Evolutionary conservation across 2,888 invertebrate species (phyloP), one percentile per base, ranked within the genome.

Genomic region (Rhagonycha fulva): DNA sequence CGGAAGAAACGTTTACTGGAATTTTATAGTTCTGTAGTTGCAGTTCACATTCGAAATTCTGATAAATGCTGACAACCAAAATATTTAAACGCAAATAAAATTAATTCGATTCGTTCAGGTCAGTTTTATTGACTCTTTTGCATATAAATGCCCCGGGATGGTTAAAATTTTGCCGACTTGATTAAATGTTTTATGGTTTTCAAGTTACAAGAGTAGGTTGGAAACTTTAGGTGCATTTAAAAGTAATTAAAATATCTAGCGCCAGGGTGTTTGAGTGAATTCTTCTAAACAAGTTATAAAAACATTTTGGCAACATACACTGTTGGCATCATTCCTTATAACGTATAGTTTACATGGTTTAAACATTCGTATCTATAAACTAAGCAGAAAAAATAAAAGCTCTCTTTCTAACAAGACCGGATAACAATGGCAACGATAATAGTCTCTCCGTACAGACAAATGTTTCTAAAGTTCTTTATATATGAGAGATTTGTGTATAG

Each of bases 401-500:
- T 77, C 77, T 77, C 73, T 26, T 24, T 77, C 75, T 70, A 62
- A 63, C 75, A 77, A 72, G 75, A 75, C 72, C 75, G 75, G 73
- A 75, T 70, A 72, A 61, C 63, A 72, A 77, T 72, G 67, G 75
- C 72, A 75, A 72, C 71, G 75, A 75, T 77, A 77, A 77, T 75
- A 77, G 75, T 77, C 77, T 75, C 74, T 77, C 73, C 71, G 75
- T 72, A 72, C 70, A 75, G 74, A 78, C 78, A 78, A 78, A 78
- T 73, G 78, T 73, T 78, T 73, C 73, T 73, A 75, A 75, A 78
- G 75, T 78, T 76, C 78, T 71, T 78, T 78, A 78, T 78, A 78
- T 79, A 79, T 79, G 77, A 77, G 75, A 79, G 77, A 79, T 79
- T 79, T 79, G 79, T 79, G 77, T 79, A 79, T 77, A 79, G 79